Evolutionary conservation across 1,140 invertebrate species (phyloP), one percentile per base, ranked within the genome.

Genomic region (Lasioglossum baleicum): DNA sequence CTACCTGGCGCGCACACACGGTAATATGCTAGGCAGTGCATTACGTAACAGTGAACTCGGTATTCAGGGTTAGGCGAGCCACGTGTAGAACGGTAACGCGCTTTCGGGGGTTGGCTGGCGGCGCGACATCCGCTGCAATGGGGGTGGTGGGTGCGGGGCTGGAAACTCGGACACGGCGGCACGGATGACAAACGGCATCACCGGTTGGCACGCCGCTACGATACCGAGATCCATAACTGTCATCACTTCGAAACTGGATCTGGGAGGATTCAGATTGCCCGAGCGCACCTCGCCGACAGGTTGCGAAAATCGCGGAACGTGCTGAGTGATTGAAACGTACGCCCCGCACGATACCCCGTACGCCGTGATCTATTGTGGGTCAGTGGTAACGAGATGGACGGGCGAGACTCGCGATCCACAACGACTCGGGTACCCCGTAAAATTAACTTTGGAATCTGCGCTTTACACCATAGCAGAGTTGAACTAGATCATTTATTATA

Each of bases 181-280:
- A 81, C 80, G 86, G 82, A 90, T 88, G 84, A 87, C 82, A 86
- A 88, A 90, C 87, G 88, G 79, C 84, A 81, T 87, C 86, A 88
- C 83, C 83, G 86, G 89, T 82, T 84, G 81, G 84, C 80, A 75
- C 58, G 68, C 71, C 75, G 84, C 78, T 81, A 82, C 88, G 80
- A 89, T 89, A 84, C 72, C 83, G 84, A 88, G 87, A 90, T 90
- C 84, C 89, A 90, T 90, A 90, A 90, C 89, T 90, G 89, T 90
- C 89, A 89, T 90, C 89, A 84, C 89, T 84, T 85, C 85, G 85
- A 87, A 89, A 89, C 89, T 89, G 83, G 88, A 90, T 90, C 89
- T 89, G 81, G 78, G 78, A 67, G 84, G 83, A 81, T 86, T 87
- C 85, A 83, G 85, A 87, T 87, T 87, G 85, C 53, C 82, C 75